Conservation (phyloP, 2,888 invertebrate species). For the Stenotaenia linearis region DNA sequence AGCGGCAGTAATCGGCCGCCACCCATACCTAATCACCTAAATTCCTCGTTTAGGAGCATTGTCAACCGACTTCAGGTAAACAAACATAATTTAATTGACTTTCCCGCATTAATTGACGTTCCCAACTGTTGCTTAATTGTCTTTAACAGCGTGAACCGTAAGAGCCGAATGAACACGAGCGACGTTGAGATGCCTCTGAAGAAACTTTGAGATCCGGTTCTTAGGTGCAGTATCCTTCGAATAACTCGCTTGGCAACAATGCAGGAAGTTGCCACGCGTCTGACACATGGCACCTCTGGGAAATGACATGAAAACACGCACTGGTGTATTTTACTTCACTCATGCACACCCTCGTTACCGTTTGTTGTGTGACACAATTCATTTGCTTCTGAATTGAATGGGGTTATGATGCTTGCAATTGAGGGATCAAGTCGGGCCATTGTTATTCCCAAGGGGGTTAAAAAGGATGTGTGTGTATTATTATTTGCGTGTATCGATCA, state of each 20-base stretch:
- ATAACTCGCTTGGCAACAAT: background rate
- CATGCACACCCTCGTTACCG: background rate
- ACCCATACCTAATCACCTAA: background rate
- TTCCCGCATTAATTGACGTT: background rate
- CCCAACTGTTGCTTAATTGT: conserved; percentile 5
- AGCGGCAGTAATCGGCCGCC: background rate
- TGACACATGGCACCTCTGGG: background rate
- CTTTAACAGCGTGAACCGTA: background rate
- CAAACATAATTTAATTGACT: background rate
- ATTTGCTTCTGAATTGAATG: background rate
- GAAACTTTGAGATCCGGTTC: background rate
- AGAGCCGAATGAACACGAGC: background rate
- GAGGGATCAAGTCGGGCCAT: background rate
- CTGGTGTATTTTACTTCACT: background rate
- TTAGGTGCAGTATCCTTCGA: background rate
- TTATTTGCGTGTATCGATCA: background rate
- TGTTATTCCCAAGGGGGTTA: background rate
- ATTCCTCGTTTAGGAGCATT: background rate
- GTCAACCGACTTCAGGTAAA: background rate
- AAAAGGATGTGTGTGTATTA: background rate
- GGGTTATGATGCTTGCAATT: background rate
- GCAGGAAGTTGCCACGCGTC: conserved; percentile 10
- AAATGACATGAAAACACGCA: background rate
- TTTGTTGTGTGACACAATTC: background rate
- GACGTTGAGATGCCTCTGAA: background rate